Percentiles rank a stretch among this genome's conserved stretches.
These are phyloP conservation scores for Drosophila neutralis DNA, from an alignment of 2,888 invertebrate genomes.

Conservation along the genomic window DNA sequence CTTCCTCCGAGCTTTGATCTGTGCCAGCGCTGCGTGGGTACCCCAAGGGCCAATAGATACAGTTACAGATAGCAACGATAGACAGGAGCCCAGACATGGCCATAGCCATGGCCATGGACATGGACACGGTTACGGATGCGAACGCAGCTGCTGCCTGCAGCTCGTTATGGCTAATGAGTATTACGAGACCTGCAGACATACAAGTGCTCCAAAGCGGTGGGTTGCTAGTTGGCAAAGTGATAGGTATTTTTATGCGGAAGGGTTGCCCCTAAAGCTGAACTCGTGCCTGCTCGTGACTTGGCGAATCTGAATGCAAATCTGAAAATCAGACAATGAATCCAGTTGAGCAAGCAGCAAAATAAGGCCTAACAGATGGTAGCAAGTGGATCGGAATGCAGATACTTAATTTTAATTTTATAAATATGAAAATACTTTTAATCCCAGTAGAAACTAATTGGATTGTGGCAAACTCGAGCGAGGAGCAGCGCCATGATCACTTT, in stretches of 20 bases:
- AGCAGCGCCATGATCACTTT: neutral
- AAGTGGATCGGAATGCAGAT: neutral
- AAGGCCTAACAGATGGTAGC: neutral
- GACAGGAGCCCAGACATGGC: slow-evolving; percentile 22
- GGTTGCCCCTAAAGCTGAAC: neutral
- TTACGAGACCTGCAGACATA: slow-evolving; percentile 58
- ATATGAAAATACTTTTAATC: neutral
- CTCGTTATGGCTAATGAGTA: slow-evolving; percentile 78
- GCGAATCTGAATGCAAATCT: neutral
- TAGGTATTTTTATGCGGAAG: neutral
- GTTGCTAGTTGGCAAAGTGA: neutral
- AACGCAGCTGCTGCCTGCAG: slow-evolving; percentile 54
- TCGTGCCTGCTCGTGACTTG: neutral
- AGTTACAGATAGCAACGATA: slow-evolving; percentile 25
- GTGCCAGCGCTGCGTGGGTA: slow-evolving; percentile 47
- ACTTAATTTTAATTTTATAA: neutral
- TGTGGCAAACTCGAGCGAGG: neutral
- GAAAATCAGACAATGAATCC: neutral
- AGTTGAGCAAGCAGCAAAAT: neutral
- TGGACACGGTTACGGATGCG: slow-evolving; percentile 21
- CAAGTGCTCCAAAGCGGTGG: slow-evolving; percentile 13
- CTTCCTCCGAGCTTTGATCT: slow-evolving; percentile 58
- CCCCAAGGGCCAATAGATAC: slow-evolving; percentile 56
- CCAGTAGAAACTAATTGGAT: neutral
- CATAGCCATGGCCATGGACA: slow-evolving; percentile 26